Evolutionary conservation across 1,140 invertebrate genomes (phyloP).

Genomic region (Colletes latitarsis): DNA sequence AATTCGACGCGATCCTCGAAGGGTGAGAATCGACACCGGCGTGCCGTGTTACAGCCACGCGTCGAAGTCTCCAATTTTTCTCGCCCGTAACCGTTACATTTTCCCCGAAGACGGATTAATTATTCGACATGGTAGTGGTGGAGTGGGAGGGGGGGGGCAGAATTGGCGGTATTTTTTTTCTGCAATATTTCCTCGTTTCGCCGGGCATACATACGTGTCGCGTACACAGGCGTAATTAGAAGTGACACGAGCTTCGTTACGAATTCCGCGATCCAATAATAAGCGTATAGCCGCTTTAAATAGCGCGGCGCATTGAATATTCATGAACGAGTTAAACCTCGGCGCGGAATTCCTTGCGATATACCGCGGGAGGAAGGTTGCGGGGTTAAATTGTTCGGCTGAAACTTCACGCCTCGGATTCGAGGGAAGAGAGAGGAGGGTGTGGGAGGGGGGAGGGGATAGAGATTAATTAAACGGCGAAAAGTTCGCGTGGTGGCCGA

Average conservation of each 20-base stretch:
- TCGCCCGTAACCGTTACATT: too few relatives aligned
- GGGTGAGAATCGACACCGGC: constrained; percentile 31
- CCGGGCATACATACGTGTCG: background rate
- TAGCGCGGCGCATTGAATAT: constrained; percentile 47
- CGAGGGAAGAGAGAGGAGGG: too few relatives aligned
- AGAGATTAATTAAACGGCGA: background rate
- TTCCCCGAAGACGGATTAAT: too few relatives aligned
- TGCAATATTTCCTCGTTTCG: too few relatives aligned
- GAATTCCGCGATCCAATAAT: constrained; percentile 42
- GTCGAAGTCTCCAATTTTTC: background rate
- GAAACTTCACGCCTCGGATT: background rate
- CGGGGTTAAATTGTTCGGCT: constrained; percentile 38
- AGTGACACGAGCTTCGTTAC: constrained; percentile 16
- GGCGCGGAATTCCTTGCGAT: constrained; percentile 36
- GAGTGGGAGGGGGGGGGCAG: too few relatives aligned
- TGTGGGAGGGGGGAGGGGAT: background rate
- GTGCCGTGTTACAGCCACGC: constrained; percentile 11
- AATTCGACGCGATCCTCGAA: constrained; percentile 34
- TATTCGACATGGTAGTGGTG: too few relatives aligned
- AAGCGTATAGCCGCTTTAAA: constrained; percentile 49
- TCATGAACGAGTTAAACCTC: constrained; percentile 48
- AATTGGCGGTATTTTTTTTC: too few relatives aligned
- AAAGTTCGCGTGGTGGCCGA: background rate
- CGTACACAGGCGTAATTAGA: constrained; percentile 8
- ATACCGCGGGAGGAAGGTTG: constrained; percentile 11